A percentile compares a stretch with the other conserved stretches of the same genome.
Evolutionary conservation across 2,797 vertebrate species (phyloP).

Genomic region (Myiotriccus ornatus): DNA sequence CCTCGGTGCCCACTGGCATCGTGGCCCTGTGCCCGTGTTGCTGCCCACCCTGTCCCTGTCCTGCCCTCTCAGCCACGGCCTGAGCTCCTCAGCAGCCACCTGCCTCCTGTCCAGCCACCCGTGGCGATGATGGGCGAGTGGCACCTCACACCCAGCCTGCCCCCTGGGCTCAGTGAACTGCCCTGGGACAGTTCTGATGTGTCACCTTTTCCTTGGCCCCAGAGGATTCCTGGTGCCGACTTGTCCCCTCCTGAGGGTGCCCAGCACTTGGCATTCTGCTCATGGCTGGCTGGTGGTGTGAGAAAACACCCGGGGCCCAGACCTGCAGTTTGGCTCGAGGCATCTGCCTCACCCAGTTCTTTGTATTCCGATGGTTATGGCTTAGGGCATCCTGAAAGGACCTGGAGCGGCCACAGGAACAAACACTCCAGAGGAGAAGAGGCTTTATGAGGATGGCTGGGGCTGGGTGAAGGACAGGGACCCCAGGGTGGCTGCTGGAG

Average conservation of each 20-base stretch:
- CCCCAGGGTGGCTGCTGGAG: background rate
- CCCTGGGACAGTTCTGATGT: rapidly evolving
- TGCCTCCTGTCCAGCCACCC: background rate
- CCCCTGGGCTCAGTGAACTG: rapidly evolving
- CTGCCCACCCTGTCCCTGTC: background rate
- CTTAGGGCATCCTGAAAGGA: background rate
- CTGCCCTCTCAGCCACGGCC: rapidly evolving
- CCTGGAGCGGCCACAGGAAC: background rate
- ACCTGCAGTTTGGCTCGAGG: background rate
- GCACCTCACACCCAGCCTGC: rapidly evolving
- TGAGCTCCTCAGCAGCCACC: background rate
- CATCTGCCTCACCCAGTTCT: rapidly evolving
- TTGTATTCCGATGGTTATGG: rapidly evolving
- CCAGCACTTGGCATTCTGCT: background rate
- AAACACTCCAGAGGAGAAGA: background rate
- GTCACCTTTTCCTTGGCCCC: background rate
- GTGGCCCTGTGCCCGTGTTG: rapidly evolving
- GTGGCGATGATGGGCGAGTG: rapidly evolving
- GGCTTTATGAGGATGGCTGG: background rate
- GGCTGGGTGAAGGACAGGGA: background rate
- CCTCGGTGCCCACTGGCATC: background rate
- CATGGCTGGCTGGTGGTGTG: background rate
- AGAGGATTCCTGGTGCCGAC: background rate
- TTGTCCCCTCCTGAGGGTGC: background rate
- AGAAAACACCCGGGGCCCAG: rapidly evolving